A percentile compares a stretch with the other conserved stretches of the same genome.
These are phyloP conservation scores for Temnothorax curvispinosus DNA, from an alignment of 1,140 invertebrate genomes.

Conservation along the genomic window DNA sequence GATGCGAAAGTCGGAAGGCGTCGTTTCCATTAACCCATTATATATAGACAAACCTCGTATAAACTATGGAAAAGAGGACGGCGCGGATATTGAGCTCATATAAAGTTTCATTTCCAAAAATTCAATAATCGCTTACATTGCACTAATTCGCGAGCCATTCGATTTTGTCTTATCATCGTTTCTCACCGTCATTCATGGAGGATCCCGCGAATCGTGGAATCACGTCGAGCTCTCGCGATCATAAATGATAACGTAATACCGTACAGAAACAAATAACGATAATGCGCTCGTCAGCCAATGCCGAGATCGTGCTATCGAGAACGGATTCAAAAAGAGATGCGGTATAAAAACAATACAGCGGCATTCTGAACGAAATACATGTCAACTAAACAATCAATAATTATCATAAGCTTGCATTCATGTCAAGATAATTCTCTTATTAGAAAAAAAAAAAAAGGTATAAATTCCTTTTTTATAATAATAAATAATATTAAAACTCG, in stretches of 20 bases:
- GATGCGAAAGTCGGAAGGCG: neutral
- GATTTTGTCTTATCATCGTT: conserved; percentile 61
- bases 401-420: neutral
- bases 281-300: neutral
- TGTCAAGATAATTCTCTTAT: neutral
- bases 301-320: neutral
- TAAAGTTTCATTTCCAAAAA: conserved; percentile 77
- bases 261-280: conserved; percentile 44
- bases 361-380: neutral
- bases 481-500: neutral
- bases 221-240: conserved; percentile 7
- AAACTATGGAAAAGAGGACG: conserved; percentile 34
- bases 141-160: conserved; percentile 66
- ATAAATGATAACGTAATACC: conserved; percentile 6
- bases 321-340: neutral
- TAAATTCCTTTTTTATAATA: neutral
- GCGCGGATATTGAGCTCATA: conserved; percentile 55
- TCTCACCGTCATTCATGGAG: neutral
- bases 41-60: conserved; percentile 28
- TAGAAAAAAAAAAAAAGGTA: neutral
- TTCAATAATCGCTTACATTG: conserved; percentile 77
- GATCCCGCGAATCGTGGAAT: conserved; percentile 19
- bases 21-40: neutral
- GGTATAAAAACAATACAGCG: neutral
- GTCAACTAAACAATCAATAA: neutral